Conservation (phyloP, 2,113 vertebrate genomes). For the Carollia perspicillata region DNA sequence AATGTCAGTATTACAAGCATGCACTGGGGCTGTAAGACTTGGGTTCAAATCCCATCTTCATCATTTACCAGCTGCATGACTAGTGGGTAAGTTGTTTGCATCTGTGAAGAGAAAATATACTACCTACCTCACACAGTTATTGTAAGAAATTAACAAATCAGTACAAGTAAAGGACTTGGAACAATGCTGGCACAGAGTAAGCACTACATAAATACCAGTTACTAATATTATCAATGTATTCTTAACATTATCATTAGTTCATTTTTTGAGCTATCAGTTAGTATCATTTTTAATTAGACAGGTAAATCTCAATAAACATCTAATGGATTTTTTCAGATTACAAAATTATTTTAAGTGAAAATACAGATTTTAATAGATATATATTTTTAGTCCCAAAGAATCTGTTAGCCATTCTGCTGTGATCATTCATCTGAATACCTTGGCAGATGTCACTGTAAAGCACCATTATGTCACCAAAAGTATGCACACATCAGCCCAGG, state of each 20-base stretch:
- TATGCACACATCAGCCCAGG: neutral
- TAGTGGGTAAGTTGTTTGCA: neutral
- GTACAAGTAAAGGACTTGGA: neutral
- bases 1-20: neutral
- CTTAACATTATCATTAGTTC: neutral
- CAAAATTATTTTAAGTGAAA: constrained; percentile 9
- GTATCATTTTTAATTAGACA: neutral
- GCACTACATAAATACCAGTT: neutral
- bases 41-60: neutral
- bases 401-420: neutral
- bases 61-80: neutral
- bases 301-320: neutral
- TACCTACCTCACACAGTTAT: neutral
- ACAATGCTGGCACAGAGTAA: neutral
- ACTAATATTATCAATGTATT: neutral
- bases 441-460: neutral
- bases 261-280: neutral
- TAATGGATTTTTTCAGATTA: neutral
- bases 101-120: neutral
- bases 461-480: rapidly evolving
- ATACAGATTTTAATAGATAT: neutral
- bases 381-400: neutral
- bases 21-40: neutral
- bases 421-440: neutral
- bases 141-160: neutral